These are phyloP conservation scores for Sminthurides aquaticus DNA, from an alignment of 2,888 invertebrate species.

Conservation along the genomic window DNA sequence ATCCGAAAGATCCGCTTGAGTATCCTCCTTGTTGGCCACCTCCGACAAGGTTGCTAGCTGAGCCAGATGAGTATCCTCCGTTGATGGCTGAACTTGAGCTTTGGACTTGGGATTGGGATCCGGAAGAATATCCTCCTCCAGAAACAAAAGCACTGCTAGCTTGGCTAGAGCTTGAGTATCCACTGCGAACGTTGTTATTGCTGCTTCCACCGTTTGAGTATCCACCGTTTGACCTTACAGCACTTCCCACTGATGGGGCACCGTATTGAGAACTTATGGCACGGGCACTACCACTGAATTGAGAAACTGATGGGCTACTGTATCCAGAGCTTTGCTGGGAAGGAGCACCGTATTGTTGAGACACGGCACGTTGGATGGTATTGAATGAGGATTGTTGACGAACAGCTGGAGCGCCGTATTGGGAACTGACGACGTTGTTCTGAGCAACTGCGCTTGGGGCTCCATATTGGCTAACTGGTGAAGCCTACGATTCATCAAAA, in stretches of 20 bases:
- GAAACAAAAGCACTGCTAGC: background rate
- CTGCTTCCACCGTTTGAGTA: constrained; percentile 4
- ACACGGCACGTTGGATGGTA: background rate
- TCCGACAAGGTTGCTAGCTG: background rate
- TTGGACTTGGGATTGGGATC: background rate
- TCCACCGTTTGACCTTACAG: background rate
- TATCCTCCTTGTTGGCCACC: constrained; percentile 1
- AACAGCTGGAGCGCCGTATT: constrained; percentile 14
- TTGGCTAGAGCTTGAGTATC: background rate
- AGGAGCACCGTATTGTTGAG: constrained; percentile 21
- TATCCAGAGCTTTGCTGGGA: constrained; percentile 4
- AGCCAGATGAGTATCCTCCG: constrained; percentile 3
- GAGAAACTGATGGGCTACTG: constrained; percentile 1
- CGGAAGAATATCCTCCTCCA: constrained; percentile 4
- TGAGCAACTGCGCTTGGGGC: background rate
- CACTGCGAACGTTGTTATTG: background rate
- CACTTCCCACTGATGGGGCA: constrained; percentile 1
- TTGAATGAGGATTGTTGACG: background rate
- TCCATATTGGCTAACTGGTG: constrained; percentile 5
- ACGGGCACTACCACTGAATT: constrained; percentile 7
- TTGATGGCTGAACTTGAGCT: background rate
- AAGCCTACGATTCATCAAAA: too few species aligned
- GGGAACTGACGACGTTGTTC: constrained; percentile 5
- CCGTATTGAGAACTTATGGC: constrained; percentile 8
- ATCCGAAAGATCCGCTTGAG: background rate